These are phyloP conservation scores for Saguinus imperator DNA, from an alignment of 2,113 vertebrate genomes.

Conservation along the genomic window DNA sequence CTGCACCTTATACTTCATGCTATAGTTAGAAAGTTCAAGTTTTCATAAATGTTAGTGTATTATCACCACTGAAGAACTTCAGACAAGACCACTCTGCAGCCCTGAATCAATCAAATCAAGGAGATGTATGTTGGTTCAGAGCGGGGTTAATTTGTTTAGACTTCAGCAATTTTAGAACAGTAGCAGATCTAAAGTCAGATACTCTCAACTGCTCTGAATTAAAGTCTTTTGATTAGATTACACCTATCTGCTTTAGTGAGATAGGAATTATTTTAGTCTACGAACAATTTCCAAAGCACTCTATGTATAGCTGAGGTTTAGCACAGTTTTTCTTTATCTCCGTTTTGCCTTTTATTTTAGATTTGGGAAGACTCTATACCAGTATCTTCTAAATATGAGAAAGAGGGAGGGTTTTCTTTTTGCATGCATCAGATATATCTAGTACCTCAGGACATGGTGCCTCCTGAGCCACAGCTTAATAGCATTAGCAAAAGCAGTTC, in stretches of 20 bases:
- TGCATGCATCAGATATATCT: slow-evolving; percentile 3
- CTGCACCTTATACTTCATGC: neutral
- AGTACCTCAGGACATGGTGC: neutral
- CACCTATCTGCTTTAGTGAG: slow-evolving; percentile 34
- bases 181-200: slow-evolving; percentile 55
- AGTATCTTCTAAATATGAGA: neutral
- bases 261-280: slow-evolving; percentile 28
- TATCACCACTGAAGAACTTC: neutral
- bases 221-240: slow-evolving; percentile 55
- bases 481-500: slow-evolving; percentile 50
- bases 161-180: slow-evolving; percentile 38
- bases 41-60: neutral
- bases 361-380: neutral
- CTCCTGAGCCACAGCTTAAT: slow-evolving; percentile 42
- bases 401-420: neutral
- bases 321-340: neutral
- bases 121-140: neutral
- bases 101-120: neutral
- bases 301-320: neutral
- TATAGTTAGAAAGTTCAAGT: neutral
- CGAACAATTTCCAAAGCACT: neutral
- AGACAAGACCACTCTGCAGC: neutral
- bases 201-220: neutral
- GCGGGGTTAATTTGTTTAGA: slow-evolving; percentile 42
- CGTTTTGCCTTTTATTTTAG: neutral